Conservation (phyloP, 2,888 invertebrate genomes). For the Neocrepidodera transversa region DNA sequence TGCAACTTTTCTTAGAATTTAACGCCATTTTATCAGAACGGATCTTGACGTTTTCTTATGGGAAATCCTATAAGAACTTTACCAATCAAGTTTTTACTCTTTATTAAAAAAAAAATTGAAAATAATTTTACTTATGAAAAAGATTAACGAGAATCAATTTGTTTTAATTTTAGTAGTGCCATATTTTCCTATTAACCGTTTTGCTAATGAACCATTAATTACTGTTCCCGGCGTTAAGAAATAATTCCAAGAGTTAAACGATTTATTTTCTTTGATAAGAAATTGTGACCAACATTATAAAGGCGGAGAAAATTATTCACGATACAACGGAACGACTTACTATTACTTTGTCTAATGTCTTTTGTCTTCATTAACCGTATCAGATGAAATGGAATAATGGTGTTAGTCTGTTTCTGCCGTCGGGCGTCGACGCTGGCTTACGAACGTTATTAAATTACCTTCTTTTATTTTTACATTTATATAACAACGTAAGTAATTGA, state of each 20-base stretch:
- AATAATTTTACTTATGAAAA: too few species aligned
- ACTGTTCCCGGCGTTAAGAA: background rate
- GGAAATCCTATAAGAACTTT: too few species aligned
- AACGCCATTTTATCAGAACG: too few species aligned
- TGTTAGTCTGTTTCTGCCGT: conserved; percentile 2
- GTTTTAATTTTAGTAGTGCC: background rate
- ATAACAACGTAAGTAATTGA: background rate
- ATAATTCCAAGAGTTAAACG: background rate
- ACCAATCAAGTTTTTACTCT: too few species aligned
- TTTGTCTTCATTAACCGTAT: conserved; percentile 8
- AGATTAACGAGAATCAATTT: too few species aligned
- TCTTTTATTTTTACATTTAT: conserved; percentile 1
- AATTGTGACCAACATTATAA: conserved; percentile 11
- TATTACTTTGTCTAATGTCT: conserved; percentile 12
- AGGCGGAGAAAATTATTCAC: conserved; percentile 2
- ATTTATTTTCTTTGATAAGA: conserved; percentile 11
- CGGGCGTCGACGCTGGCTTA: background rate
- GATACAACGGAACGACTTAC: conserved; percentile 2
- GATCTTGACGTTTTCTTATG: too few species aligned
- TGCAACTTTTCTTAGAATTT: too few species aligned
- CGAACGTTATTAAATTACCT: conserved; percentile 1
- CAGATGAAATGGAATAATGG: conserved; percentile 13
- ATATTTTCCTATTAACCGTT: background rate
- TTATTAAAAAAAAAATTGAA: too few species aligned
- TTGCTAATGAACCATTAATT: background rate